These are phyloP conservation scores for Cuculus canorus DNA, from an alignment of 2,797 vertebrate genomes.

Conservation along the genomic window DNA sequence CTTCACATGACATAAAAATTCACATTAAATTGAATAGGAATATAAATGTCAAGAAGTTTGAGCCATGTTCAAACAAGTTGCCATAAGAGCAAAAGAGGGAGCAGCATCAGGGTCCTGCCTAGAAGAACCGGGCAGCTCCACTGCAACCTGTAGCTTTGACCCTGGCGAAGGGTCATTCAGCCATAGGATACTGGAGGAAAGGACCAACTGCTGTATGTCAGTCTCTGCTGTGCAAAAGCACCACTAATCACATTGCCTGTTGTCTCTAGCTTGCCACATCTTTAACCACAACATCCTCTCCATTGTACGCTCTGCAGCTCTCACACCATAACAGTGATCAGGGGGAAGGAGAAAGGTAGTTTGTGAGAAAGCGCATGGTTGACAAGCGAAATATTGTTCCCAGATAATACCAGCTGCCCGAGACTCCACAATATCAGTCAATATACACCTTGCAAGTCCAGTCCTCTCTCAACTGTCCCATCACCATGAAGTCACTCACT, in stretches of 20 bases:
- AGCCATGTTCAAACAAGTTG: not conserved
- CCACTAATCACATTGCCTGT: not conserved
- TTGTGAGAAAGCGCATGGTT: not conserved
- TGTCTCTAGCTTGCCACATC: not conserved
- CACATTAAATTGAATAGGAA: not conserved
- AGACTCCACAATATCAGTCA: not conserved
- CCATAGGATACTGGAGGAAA: not conserved
- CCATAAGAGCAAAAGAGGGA: not conserved
- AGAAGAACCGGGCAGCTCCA: not conserved
- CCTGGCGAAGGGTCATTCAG: not conserved
- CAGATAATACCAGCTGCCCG: not conserved
- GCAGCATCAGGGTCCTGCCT: not conserved
- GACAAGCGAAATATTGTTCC: not conserved
- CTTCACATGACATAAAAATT: not conserved
- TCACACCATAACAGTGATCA: not conserved
- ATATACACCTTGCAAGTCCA: not conserved
- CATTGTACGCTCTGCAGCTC: not conserved
- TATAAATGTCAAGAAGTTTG: not conserved
- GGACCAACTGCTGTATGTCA: not conserved
- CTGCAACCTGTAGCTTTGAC: not conserved
- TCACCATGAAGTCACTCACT: too few species aligned
- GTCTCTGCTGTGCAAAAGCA: not conserved
- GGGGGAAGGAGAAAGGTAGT: not conserved
- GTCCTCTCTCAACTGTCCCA: not conserved
- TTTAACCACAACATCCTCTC: not conserved